A percentile compares a stretch with the other conserved stretches of the same genome.
Conservation (phyloP, 64 coral and sea anemone genomes). For the Pocillopora verrucosa region DNA sequence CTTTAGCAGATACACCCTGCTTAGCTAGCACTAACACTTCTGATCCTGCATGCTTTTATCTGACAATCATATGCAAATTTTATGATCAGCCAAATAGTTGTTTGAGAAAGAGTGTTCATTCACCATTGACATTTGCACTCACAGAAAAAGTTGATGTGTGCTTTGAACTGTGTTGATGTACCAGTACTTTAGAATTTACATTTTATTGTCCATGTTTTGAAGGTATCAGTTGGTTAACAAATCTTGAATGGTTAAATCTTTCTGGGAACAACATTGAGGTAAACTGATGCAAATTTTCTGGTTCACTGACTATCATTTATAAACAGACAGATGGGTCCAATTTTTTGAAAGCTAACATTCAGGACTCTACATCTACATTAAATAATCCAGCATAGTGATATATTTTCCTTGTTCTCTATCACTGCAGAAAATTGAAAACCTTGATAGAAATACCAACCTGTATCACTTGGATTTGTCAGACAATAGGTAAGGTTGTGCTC, state of each 20-base stretch:
- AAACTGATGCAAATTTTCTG: neutral
- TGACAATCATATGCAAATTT: too few relatives aligned
- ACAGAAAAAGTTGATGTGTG: too few relatives aligned
- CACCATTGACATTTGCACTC: too few relatives aligned
- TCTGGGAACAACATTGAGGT: slow-evolving; percentile 96
- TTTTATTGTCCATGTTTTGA: neutral
- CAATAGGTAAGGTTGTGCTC: slow-evolving; percentile 63
- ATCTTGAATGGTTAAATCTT: slow-evolving; percentile 90
- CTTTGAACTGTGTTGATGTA: too few relatives aligned
- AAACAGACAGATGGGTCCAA: too few relatives aligned
- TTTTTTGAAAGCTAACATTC: too few relatives aligned
- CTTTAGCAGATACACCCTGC: too few relatives aligned
- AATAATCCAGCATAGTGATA: neutral
- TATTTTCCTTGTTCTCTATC: slow-evolving; percentile 9
- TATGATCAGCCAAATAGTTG: too few relatives aligned
- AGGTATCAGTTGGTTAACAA: slow-evolving; percentile 67
- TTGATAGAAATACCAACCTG: slow-evolving; percentile 72
- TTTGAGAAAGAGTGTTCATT: too few relatives aligned
- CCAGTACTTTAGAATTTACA: neutral
- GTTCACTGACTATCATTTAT: too few relatives aligned
- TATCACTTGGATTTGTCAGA: slow-evolving; percentile 86
- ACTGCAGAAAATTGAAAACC: slow-evolving; percentile 80
- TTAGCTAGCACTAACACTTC: too few relatives aligned
- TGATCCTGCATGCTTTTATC: too few relatives aligned
- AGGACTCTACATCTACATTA: neutral